A percentile compares a stretch with the other conserved stretches of the same genome.
These are phyloP conservation scores for Catharus ustulatus DNA, from an alignment of 2,797 vertebrate species.

Conservation along the genomic window DNA sequence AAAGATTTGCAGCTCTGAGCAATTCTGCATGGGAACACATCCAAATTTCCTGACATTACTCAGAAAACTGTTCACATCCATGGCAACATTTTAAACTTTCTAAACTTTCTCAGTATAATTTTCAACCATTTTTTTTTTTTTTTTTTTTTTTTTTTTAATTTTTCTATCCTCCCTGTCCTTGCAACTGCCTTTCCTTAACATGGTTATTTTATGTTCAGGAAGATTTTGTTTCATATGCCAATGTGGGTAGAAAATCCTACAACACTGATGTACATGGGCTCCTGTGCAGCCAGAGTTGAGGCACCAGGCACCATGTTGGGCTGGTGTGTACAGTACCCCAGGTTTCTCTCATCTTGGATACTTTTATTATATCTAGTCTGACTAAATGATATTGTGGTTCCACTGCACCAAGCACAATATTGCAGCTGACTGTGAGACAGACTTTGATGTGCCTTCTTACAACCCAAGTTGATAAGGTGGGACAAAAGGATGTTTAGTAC, in stretches of 20 bases:
- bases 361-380: not conserved
- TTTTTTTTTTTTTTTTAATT: not conserved
- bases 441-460: not conserved
- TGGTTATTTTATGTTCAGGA: not conserved
- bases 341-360: not conserved
- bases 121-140: not conserved
- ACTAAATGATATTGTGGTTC: not conserved
- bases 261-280: not conserved
- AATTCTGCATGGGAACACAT: not conserved
- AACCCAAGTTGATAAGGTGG: not conserved
- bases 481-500: not conserved
- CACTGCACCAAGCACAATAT: fast-evolving
- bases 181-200: not conserved
- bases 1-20: not conserved
- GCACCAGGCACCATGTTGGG: not conserved
- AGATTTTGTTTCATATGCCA: not conserved
- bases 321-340: not conserved
- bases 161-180: not conserved
- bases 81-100: not conserved
- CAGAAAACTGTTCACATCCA: not conserved
- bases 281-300: not conserved
- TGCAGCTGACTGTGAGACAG: not conserved
- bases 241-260: not conserved
- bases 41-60: not conserved
- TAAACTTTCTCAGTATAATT: not conserved